These are phyloP conservation scores for Chromobotia macracanthus DNA, from an alignment of 2,797 vertebrate species.

Conservation along the genomic window DNA sequence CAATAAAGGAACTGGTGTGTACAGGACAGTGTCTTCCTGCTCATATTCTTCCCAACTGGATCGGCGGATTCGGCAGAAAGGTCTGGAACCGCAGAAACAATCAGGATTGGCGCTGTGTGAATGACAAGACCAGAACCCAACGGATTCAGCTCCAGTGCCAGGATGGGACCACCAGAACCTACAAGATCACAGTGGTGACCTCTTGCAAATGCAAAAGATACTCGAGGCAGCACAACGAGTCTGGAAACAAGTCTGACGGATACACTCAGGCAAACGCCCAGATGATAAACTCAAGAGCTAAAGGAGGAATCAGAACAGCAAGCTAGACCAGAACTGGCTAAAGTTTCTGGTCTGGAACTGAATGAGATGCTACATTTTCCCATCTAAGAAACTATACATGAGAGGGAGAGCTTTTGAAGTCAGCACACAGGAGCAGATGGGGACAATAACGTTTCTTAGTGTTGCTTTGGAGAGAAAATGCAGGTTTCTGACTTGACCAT, in stretches of 20 bases:
- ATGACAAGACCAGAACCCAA: conserved; percentile 90
- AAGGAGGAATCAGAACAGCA: conserved; percentile 83
- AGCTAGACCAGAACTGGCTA: conserved; percentile 79
- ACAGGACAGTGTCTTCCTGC: conserved; percentile 93
- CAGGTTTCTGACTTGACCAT: background rate
- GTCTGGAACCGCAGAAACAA: conserved; percentile 86
- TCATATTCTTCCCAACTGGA: conserved; percentile 95
- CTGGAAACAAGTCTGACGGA: conserved; percentile 86
- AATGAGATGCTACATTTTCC: conserved; percentile 65
- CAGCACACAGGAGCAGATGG: conserved; percentile 17
- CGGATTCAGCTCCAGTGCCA: conserved; percentile 91
- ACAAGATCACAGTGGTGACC: conserved; percentile 93
- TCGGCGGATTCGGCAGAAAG: conserved; percentile 86
- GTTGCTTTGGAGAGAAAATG: conserved; percentile 6
- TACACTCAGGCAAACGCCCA: conserved; percentile 70
- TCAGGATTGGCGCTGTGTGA: conserved; percentile 97
- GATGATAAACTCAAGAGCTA: conserved; percentile 84
- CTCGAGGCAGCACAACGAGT: conserved; percentile 93
- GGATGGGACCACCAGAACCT: conserved; percentile 91
- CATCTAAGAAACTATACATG: conserved; percentile 49
- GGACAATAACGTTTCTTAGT: conserved; percentile 23
- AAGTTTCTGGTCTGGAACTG: conserved; percentile 66
- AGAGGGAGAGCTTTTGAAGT: conserved; percentile 28
- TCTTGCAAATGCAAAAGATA: conserved; percentile 96
- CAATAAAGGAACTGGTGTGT: conserved; percentile 95